Conservation (phyloP, 2,113 vertebrate genomes). For the Neodontobutis hainanensis region DNA sequence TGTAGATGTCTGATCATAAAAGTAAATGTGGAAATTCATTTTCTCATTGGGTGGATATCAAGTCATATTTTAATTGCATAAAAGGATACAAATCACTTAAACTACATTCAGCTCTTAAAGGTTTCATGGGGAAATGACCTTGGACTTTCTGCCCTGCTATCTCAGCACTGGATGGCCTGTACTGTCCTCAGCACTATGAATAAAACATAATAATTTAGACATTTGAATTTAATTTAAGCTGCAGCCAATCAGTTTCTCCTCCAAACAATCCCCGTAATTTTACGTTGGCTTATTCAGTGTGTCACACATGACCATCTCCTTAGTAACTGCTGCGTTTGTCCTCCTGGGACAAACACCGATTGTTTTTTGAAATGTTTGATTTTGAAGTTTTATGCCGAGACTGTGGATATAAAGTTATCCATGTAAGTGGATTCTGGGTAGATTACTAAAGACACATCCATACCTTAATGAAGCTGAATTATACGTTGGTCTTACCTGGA, state of each 20-base stretch:
- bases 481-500: constrained; percentile 83
- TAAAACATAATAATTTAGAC: constrained; percentile 42
- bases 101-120: neutral
- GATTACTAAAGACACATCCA: too few relatives aligned
- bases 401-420: too few relatives aligned
- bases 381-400: too few relatives aligned
- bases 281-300: neutral
- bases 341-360: neutral
- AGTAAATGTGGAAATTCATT: neutral
- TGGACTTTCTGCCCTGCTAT: neutral
- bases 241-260: constrained; percentile 6
- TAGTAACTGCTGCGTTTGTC: constrained; percentile 2
- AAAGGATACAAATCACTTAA: neutral
- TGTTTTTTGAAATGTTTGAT: neutral
- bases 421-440: too few relatives aligned
- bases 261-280: neutral
- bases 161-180: constrained; percentile 13
- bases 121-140: constrained; percentile 1
- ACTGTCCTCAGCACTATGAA: constrained; percentile 36
- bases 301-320: neutral
- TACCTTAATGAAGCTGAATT: too few relatives aligned
- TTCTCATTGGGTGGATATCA: neutral
- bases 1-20: neutral
- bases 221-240: constrained; percentile 43
- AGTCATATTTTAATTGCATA: neutral